Base-by-base conservation (phyloP, 2,888 invertebrate genomes). In the Andrena hattorfiana region DNA sequence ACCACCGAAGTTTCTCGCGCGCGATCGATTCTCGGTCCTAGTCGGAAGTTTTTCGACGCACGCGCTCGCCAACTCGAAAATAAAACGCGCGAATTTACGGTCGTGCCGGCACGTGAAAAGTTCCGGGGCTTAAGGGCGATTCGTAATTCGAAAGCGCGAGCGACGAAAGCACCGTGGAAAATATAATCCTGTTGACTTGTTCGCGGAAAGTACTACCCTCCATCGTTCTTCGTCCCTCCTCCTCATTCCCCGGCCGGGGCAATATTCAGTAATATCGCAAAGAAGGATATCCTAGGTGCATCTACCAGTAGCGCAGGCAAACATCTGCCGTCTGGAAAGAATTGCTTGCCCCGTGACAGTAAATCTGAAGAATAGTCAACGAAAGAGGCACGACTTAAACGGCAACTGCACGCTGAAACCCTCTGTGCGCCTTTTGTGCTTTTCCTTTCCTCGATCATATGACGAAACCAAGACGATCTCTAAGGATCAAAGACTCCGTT, bases 101-200 rank as follows among this genome's bases (percentile, higher is more conserved):
- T 20, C 28, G 16, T 23, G 8, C 20, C 59, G n/a, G 64, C 16
- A 35, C 26, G 56, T 48, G 76, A 42, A 69, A 79, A 76, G 59
- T 79, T 67, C 4, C n/a, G 16, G 7, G 13, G 67, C 35, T 59
- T 32, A 56, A 74, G 59, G 32, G 73, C 62, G 74, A 77, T 86
- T 35, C 63, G 59, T 85, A 84, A 85, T 79, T 76, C 51, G 60
- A 64, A 75, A 79, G 79, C 77, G 66, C 62, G 63, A 59, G 23
- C 73, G 64, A 66, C 51, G 64, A 56, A 70, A 72, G 59, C 62
- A 49, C 56, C 26, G 56, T 51, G 49, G 81, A 16, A 68, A 76
- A 76, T 66, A 76, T 84, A 86, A 86, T 86, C 71, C 68, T 62
- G 64, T 74, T 28, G 71, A 80, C 77, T 77, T 76, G 72, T 60